Evolutionary conservation across 1,140 invertebrate species (phyloP), one percentile per base, ranked within the genome.

Genomic region (Orius insidiosus): DNA sequence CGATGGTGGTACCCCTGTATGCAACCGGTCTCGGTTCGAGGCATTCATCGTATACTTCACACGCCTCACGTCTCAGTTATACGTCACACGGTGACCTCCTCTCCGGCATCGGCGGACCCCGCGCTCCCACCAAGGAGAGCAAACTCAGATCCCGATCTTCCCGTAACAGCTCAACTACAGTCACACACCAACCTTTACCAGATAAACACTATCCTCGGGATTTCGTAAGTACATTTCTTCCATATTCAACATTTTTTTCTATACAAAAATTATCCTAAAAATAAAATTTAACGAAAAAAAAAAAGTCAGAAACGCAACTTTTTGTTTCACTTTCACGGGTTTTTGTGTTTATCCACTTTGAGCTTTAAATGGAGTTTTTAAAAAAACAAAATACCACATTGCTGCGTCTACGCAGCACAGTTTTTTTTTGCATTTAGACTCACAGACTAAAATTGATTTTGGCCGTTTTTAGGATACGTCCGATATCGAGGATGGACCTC

Each of bases 1-100:
- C 85, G 53, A 90, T 92, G 62, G 83, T 92, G 54, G 82, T 93
- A 51, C 85, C 87, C 5, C 77, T 85, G 55, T 87, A 87, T 63
- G 58, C 58, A 40, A 71, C 80, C 50, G 84, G 77, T 65, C 70
- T 85, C 62, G 80, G 76, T 70, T 52, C 55, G 15, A 73, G 87
- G 51, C 85, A 92, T 63, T 89, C 85, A 45, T 92, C 86, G 47
- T 94, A 93, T 64, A 93, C 87, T 43, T 93, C 88, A 37, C 88
- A 94, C 61, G 83, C 84, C 35, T 90, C 86, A 19, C 72, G 85
- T 53, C 70, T 90, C 51, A 92, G 87, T 16, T 93, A 93, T 65
- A 93, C 85, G 34, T 92, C 87, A 15, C 88, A 93, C 64, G 86
- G 81, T 10, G 88, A 93, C 64, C 68, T 92, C 38, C 69, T 88